phyloP scores from a whole-genome alignment of 2,888 invertebrate genomes.

The Hipparchia semele region DNA sequence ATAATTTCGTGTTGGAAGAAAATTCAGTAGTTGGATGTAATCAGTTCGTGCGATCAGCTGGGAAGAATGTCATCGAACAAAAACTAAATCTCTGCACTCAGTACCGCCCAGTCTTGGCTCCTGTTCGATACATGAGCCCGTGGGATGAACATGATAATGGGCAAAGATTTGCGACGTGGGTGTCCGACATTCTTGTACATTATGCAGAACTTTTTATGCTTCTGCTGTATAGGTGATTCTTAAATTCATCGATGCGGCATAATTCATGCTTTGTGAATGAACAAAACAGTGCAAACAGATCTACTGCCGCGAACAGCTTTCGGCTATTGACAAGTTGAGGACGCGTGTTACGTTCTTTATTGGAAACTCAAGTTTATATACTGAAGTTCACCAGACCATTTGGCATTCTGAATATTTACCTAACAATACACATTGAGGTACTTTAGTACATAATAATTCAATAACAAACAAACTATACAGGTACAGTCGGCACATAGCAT shows the following conservation, averaged over 20 bases:
- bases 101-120: constrained; percentile 70
- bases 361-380: neutral
- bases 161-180: constrained; percentile 73
- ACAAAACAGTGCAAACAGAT: constrained; percentile 62
- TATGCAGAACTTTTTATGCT: constrained; percentile 70
- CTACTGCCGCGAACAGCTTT: constrained; percentile 20
- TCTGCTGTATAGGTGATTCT: constrained; percentile 48
- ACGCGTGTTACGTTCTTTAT: constrained; percentile 27
- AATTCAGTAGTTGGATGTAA: constrained; percentile 25
- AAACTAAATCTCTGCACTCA: constrained; percentile 61
- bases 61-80: constrained; percentile 62
- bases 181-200: constrained; percentile 68
- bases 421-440: no score
- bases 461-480: no score
- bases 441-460: no score
- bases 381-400: neutral
- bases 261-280: constrained; percentile 68
- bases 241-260: constrained; percentile 64
- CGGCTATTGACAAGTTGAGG: constrained; percentile 29
- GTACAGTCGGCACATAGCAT: no score
- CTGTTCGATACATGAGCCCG: constrained; percentile 75
- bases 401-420: neutral
- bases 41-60: constrained; percentile 57
- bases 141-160: constrained; percentile 72
- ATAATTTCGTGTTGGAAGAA: constrained; percentile 31